These are phyloP conservation scores for Coregonus clupeaformis DNA, from an alignment of 2,113 vertebrate species.

Conservation along the genomic window DNA sequence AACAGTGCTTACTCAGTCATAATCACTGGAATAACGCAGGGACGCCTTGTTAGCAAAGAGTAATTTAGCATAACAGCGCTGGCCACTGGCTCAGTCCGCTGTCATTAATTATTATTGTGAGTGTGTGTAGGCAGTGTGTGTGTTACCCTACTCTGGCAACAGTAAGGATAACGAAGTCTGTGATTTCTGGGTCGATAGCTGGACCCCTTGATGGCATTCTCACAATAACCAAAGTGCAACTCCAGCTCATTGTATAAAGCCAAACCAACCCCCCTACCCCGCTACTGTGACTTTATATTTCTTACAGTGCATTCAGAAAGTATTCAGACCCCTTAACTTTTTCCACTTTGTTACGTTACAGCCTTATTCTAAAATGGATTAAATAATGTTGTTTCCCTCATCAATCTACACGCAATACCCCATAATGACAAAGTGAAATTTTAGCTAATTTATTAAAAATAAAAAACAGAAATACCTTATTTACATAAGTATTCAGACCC, in stretches of 20 bases:
- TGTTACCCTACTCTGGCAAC: background rate
- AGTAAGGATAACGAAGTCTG: background rate
- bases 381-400: too few species aligned
- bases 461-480: too few species aligned
- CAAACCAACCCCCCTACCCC: background rate
- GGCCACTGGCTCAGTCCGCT: background rate
- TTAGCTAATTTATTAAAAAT: too few species aligned
- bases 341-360: too few species aligned
- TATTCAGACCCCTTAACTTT: too few species aligned
- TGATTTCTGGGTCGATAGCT: conserved; percentile 1
- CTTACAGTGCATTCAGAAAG: too few species aligned
- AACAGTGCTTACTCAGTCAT: conserved; percentile 22
- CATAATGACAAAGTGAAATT: too few species aligned
- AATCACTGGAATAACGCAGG: conserved; percentile 14
- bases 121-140: background rate
- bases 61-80: conserved; percentile 15
- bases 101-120: conserved; percentile 6
- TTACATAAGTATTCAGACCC: too few species aligned
- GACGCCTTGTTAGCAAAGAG: conserved; percentile 27
- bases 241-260: background rate
- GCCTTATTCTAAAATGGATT: too few species aligned
- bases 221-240: background rate
- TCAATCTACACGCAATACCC: too few species aligned
- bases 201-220: background rate
- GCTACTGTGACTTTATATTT: background rate